Base-by-base conservation (phyloP, 1,140 invertebrate genomes). In the Drosophila pruinosa region DNA sequence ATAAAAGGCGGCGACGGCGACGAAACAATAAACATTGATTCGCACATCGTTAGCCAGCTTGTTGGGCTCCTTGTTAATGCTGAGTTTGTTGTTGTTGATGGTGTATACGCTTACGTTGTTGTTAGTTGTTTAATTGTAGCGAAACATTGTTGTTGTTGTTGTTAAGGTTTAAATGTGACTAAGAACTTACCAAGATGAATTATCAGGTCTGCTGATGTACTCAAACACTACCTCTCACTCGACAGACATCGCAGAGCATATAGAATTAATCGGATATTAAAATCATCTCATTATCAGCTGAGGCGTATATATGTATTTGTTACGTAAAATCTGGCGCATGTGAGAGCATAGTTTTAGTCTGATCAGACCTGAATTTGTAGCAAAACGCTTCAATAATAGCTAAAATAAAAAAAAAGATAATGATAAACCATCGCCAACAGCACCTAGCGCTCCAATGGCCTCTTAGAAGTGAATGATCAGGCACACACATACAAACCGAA, bases 111-210 rank as follows among this genome's bases (percentile, higher is more conserved):
- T 86, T 85, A 85, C 65, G 75, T 89, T 89, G 83, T 88, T 88
- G 83, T 88, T 88, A 89, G 83, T 88, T 83, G 83, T 89, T 83
- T 89, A 88, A 79, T 83, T 83, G 83, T 88, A 88, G 83, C 83
- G 76, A 83, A 71, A 74, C 83, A 83, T 86, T 89, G 72, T 88
- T 89, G 83, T 88, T 86, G 81, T 86, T 86, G 78, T 86, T 88
- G 75, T 88, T 88, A 88, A 79, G 78, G 72, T 71, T 81, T 81
- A 86, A 80, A 70, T 76, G 80, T 88, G 83, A 88, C 82, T 79
- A 68, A 75, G 63, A 86, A 81, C 63, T 75, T 78, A 83, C 63
- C 57, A 64, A 82, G 70, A 78, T 78, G 75, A 82, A 48, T 59
- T 69, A 70, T 54, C 26, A 70, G 63, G 64, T 39, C 45, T 38